Base-by-base conservation (phyloP, 2,797 vertebrate species). In the Phalloptychus januarius region DNA sequence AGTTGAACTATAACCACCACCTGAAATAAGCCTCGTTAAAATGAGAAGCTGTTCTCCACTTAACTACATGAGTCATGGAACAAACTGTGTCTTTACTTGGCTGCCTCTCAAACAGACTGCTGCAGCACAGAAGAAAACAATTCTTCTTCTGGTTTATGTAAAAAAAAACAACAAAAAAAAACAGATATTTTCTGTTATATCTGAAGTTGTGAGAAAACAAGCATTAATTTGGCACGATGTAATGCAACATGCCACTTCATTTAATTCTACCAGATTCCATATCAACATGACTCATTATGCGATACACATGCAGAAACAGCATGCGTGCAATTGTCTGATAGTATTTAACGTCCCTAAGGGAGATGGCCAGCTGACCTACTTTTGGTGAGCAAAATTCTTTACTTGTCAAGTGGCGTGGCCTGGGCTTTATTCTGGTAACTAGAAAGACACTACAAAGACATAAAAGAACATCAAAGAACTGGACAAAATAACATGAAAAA, bases 281-380 rank as follows among this genome's bases (percentile, higher is more conserved):
- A 73, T 82, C 56, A 84, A 84, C 76, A 83, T 86, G 81, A 78
- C 78, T 94, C 85, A 86, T 87, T 93, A 82, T 78, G 73, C 70
- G 63, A 87, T 80, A 89, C 85, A 92, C 83, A 86, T 86, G 91
- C 88, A 93, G 85, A 87, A 90, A 88, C 81, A 91, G 83, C 83
- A 90, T 87, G 85, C 25, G 73, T 87, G 91, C 78, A 81, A 83
- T 83, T 76, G 81, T 79, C 87, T 83, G 84, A 89, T 89, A 87
- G 83, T 80, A 90, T 89, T 92, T 90, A 87, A 94, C 93, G 89
- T 89, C 94, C 93, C 90, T 54, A 50, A 89, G 94, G 92, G 92
- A 94, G 87, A 94, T 84, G 92, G 86, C 88, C 90, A 91, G 90
- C 90, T 95, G 94, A 96, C 96, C 95, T 95, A 96, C 92, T 95